Conservation (phyloP, 2,888 invertebrate species). For the Standfussiana lucernea region DNA sequence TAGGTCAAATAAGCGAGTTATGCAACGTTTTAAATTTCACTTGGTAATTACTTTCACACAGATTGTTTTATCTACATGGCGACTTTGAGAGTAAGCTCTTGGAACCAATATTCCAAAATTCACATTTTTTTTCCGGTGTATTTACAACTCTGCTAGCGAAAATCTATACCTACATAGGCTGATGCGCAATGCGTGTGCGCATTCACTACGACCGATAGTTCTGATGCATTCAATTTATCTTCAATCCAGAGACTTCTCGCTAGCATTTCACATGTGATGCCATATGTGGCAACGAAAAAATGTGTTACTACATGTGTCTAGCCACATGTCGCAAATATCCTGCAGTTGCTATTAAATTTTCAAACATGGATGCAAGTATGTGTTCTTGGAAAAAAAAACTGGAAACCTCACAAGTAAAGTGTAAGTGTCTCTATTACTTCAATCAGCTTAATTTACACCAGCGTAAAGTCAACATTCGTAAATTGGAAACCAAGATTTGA, state of each 20-base stretch:
- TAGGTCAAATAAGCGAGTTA: conserved; percentile 35
- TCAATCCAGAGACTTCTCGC: background rate
- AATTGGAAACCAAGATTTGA: background rate
- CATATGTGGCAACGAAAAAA: too few species aligned
- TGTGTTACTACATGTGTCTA: background rate
- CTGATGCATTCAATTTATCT: background rate
- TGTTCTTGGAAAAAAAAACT: background rate
- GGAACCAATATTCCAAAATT: background rate
- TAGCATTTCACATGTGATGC: too few species aligned
- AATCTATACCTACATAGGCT: background rate
- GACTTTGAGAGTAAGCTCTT: background rate
- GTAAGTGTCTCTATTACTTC: background rate
- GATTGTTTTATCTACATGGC: background rate
- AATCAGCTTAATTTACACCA: background rate
- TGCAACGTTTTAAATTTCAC: conserved; percentile 1
- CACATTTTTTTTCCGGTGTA: background rate
- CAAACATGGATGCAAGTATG: background rate
- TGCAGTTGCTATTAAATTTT: background rate
- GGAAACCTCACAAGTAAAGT: background rate
- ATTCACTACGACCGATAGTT: background rate
- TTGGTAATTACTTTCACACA: conserved; percentile 6
- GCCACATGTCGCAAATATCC: conserved; percentile 13
- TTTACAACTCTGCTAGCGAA: background rate
- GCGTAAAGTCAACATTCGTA: background rate
- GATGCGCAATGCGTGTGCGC: background rate